Evolutionary conservation across 35 echinoderm and acorn worm species (phyloP).

Genomic region (Apostichopus californicus): DNA sequence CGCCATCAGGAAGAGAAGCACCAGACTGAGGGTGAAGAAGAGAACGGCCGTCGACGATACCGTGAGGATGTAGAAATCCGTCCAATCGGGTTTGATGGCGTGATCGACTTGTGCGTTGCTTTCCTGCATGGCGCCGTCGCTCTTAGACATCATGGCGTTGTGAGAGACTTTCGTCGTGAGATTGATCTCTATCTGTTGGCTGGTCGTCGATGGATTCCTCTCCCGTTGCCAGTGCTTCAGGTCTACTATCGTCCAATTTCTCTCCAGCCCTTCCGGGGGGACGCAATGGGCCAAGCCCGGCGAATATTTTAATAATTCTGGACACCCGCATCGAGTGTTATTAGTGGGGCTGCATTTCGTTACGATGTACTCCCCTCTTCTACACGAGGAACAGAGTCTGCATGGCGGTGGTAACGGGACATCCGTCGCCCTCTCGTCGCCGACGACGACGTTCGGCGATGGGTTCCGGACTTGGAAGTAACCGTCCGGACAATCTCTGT

Average conservation of each 20-base stretch:
- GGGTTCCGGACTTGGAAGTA: background rate
- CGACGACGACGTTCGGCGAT: too few species aligned
- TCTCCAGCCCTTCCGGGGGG: background rate
- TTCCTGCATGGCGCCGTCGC: background rate
- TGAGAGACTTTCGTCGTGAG: background rate
- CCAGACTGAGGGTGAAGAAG: slow-evolving; percentile 53
- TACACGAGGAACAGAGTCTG: slow-evolving; percentile 25
- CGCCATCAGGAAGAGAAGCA: slow-evolving; percentile 50
- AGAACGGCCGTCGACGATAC: slow-evolving; percentile 43
- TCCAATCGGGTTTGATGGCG: slow-evolving; percentile 47
- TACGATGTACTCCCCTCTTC: background rate
- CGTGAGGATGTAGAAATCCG: slow-evolving; percentile 56
- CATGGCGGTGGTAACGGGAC: background rate
- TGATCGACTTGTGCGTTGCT: slow-evolving; percentile 10
- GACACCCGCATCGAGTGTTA: slow-evolving; percentile 16
- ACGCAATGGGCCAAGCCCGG: background rate
- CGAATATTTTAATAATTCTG: background rate
- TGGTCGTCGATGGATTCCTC: background rate
- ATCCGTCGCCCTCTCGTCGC: background rate
- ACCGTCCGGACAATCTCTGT: background rate
- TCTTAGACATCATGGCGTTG: background rate
- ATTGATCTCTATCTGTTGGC: background rate
- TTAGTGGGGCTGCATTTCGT: background rate
- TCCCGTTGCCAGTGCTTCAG: background rate
- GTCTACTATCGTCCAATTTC: background rate